phyloP scores from a whole-genome alignment of 1,140 invertebrate species.

The Charaxes varanes region DNA sequence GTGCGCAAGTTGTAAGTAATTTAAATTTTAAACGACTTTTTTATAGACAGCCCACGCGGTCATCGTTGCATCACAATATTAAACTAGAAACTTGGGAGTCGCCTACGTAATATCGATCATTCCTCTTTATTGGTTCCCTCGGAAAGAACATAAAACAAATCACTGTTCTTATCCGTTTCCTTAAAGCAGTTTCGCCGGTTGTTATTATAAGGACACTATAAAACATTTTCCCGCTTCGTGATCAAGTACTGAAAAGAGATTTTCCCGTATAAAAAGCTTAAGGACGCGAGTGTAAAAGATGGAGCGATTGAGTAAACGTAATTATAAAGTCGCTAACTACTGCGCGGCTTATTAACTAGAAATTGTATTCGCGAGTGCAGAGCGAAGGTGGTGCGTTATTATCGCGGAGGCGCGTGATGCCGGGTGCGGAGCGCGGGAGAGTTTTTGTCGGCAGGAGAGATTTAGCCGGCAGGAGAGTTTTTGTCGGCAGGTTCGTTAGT shows the following conservation, averaged over 20 bases:
- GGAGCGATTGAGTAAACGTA: slow-evolving; percentile 16
- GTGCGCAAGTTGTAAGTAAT: slow-evolving; percentile 5
- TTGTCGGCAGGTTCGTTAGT: slow-evolving; percentile 64
- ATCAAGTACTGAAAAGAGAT: slow-evolving; percentile 15
- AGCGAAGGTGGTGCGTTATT: slow-evolving; percentile 23
- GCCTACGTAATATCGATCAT: slow-evolving; percentile 38
- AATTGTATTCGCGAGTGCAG: slow-evolving; percentile 11
- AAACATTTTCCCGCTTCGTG: slow-evolving; percentile 24
- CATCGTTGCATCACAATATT: slow-evolving; percentile 30
- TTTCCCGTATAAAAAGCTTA: slow-evolving; percentile 8
- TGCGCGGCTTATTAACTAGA: slow-evolving; percentile 31
- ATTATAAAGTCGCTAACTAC: slow-evolving; percentile 32
- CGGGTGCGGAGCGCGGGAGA: slow-evolving; percentile 24
- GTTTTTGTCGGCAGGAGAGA: slow-evolving; percentile 61
- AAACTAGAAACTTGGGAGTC: slow-evolving; percentile 25
- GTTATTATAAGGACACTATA: slow-evolving; percentile 32
- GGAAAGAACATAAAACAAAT: slow-evolving; percentile 48
- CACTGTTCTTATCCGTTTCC: slow-evolving; percentile 31
- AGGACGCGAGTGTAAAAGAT: slow-evolving; percentile 1
- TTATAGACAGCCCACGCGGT: slow-evolving; percentile 9
- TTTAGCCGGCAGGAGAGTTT: slow-evolving; percentile 61
- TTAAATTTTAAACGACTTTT: slow-evolving; percentile 11
- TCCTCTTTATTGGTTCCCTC: slow-evolving; percentile 49
- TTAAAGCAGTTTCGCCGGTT: slow-evolving; percentile 27
- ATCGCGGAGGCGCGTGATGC: slow-evolving; percentile 23